Percentiles rank a stretch among this genome's conserved stretches.
Evolutionary conservation across 2,797 vertebrate genomes (phyloP).

Genomic region (Oreochromis mossambicus): DNA sequence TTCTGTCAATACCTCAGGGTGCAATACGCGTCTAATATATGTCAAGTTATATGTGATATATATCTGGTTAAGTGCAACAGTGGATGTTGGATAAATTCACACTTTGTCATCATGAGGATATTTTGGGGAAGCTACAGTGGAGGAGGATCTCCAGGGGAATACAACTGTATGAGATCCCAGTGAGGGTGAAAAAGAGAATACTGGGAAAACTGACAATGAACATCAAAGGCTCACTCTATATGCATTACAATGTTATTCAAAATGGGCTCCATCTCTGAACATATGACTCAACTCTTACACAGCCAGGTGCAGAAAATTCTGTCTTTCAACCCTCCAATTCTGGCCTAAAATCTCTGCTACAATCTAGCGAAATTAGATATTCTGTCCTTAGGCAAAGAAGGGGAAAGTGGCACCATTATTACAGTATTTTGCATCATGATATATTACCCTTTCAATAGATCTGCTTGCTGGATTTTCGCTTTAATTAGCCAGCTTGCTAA

Average conservation of each 20-base stretch:
- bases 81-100: conserved; percentile 23
- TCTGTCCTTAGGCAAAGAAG: conserved; percentile 16
- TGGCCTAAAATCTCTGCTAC: neutral
- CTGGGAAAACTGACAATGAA: neutral
- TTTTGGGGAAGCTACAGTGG: neutral
- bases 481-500: conserved; percentile 35
- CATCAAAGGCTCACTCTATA: neutral
- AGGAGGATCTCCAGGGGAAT: neutral
- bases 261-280: neutral
- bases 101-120: neutral
- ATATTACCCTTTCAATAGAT: neutral
- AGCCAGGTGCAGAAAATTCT: neutral
- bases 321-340: neutral
- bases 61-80: neutral
- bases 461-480: conserved; percentile 16
- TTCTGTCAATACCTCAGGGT: conserved; percentile 43
- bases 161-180: neutral
- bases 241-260: neutral
- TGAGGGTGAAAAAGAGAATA: neutral
- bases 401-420: conserved; percentile 24
- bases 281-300: conserved; percentile 24
- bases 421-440: conserved; percentile 66
- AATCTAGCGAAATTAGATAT: conserved; percentile 1
- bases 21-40: conserved; percentile 12
- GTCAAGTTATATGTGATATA: conserved; percentile 40